Evolutionary conservation across 1,140 invertebrate species (phyloP).

Genomic region (Papilio polyxenes): DNA sequence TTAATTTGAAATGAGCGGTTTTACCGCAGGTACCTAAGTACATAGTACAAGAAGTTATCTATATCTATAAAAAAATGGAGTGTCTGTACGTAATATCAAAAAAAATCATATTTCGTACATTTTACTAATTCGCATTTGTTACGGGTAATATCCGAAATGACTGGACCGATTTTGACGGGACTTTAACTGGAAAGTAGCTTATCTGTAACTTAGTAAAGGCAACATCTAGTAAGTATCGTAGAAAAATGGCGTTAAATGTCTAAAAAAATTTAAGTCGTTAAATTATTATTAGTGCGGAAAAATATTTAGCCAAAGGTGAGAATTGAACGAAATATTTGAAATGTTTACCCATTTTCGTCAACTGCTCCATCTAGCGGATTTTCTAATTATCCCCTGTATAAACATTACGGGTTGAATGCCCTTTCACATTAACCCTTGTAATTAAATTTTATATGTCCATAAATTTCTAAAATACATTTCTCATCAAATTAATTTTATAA

Average conservation of each 20-base stretch:
- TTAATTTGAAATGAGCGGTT: not conserved
- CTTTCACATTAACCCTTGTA: not conserved
- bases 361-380: not conserved
- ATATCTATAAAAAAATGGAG: no score
- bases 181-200: no score
- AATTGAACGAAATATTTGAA: not conserved
- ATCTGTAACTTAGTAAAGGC: not conserved
- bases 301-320: not conserved
- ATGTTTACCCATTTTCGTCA: no score
- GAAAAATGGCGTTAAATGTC: not conserved
- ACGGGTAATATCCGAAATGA: no score
- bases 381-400: not conserved
- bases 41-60: no score
- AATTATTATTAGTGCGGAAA: not conserved
- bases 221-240: not conserved
- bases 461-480: not conserved
- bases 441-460: slow-evolving; percentile 1
- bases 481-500: not conserved
- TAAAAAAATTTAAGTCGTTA: no score
- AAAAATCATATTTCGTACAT: no score
- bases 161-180: no score
- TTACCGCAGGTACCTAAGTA: not conserved
- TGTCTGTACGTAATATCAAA: no score
- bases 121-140: no score
- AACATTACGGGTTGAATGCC: not conserved